Percentiles rank a stretch among this genome's conserved stretches.
These are phyloP conservation scores for Beaufortia kweichowensis DNA, from an alignment of 2,113 vertebrate species.

Conservation along the genomic window DNA sequence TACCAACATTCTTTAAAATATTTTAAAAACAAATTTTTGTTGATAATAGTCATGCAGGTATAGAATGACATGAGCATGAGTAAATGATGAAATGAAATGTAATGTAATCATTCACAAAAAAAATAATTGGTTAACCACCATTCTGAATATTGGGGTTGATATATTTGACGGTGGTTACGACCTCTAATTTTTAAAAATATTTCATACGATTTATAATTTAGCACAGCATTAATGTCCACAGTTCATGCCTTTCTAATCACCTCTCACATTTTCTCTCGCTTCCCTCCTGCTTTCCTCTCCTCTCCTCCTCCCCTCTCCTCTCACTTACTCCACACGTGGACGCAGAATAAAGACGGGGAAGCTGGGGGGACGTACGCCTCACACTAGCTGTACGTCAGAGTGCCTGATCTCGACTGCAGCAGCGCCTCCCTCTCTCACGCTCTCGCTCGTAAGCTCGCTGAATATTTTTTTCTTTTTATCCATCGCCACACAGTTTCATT, in stretches of 20 bases:
- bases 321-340: neutral
- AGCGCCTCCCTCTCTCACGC: conserved; percentile 37
- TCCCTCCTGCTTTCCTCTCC: neutral
- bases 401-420: conserved; percentile 45
- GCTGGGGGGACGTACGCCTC: conserved; percentile 39
- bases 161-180: too few relatives aligned
- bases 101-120: neutral
- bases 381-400: conserved; percentile 48
- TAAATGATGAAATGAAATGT: too few relatives aligned
- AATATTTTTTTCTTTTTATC: conserved; percentile 35
- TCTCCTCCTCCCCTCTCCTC: neutral
- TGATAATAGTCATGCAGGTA: too few relatives aligned
- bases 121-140: neutral
- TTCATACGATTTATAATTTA: too few relatives aligned
- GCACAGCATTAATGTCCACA: neutral
- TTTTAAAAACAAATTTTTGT: too few relatives aligned
- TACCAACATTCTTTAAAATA: too few relatives aligned
- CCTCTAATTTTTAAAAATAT: too few relatives aligned
- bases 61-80: too few relatives aligned
- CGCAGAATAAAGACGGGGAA: conserved; percentile 24
- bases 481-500: conserved; percentile 45
- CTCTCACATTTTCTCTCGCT: neutral
- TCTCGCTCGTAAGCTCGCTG: conserved; percentile 25
- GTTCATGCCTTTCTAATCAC: neutral
- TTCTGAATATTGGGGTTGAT: neutral